phyloP scores from a whole-genome alignment of 2,797 vertebrate genomes.

The Thalassophryne amazonica region DNA sequence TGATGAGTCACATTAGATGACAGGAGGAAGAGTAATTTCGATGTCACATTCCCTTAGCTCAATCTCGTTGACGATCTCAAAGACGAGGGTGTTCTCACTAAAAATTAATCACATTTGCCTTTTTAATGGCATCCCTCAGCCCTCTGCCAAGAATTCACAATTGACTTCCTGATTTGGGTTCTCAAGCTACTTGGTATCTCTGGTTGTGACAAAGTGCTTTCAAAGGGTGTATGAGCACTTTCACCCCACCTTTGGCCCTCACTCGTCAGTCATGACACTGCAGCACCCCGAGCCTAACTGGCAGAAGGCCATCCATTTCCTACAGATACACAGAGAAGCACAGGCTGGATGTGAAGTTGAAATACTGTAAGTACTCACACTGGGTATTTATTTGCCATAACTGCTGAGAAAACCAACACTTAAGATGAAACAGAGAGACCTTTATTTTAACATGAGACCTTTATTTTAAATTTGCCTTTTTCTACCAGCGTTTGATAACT shows the following conservation, averaged over 20 bases:
- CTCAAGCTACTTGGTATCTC: constrained; percentile 33
- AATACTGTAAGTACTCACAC: constrained; percentile 4
- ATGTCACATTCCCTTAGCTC: constrained; percentile 81
- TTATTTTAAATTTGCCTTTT: too few relatives aligned
- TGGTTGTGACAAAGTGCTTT: constrained; percentile 62
- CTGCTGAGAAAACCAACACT: too few relatives aligned
- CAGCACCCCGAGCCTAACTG: constrained; percentile 47
- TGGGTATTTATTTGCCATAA: too few relatives aligned
- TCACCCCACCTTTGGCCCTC: constrained; percentile 66
- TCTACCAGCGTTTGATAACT: too few relatives aligned
- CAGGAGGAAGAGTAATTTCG: constrained; percentile 78
- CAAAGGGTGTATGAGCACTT: constrained; percentile 76
- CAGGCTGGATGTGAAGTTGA: constrained; percentile 18
- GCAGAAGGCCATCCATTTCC: constrained; percentile 54
- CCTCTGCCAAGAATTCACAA: constrained; percentile 72
- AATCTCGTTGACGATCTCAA: constrained; percentile 71
- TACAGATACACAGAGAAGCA: constrained; percentile 33
- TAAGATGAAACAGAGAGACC: too few relatives aligned
- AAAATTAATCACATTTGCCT: constrained; percentile 82
- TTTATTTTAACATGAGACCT: too few relatives aligned
- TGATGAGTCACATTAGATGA: constrained; percentile 78
- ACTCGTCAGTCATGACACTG: constrained; percentile 54
- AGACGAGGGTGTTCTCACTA: constrained; percentile 70
- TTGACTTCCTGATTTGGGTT: constrained; percentile 42
- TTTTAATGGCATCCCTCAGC: constrained; percentile 72